These are phyloP conservation scores for Napeogenes sylphis DNA, from an alignment of 2,888 invertebrate species.

Conservation along the genomic window DNA sequence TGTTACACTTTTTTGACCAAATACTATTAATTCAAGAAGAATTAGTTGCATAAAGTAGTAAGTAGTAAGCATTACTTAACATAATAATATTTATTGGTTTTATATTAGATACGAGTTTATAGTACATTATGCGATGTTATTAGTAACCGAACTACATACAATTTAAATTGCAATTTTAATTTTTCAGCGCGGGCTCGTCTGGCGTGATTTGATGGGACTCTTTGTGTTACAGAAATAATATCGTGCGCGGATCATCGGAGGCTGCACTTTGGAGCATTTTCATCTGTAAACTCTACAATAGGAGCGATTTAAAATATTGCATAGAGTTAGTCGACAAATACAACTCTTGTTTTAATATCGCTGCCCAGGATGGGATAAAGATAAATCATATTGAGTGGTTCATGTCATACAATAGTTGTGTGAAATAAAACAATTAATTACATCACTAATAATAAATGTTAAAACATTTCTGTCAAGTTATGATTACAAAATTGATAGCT, in stretches of 20 bases:
- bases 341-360: conserved; percentile 31
- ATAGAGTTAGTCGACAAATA: conserved; percentile 37
- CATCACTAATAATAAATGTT: conserved; percentile 4
- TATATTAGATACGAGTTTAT: too few relatives aligned
- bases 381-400: background rate
- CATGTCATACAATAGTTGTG: background rate
- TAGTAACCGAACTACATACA: conserved; percentile 26
- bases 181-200: conserved; percentile 45
- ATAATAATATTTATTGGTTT: too few relatives aligned
- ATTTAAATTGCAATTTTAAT: conserved; percentile 46
- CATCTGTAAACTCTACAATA: conserved; percentile 56
- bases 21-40: too few relatives aligned
- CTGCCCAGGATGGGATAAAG: background rate
- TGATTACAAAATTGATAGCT: conserved; percentile 18
- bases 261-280: conserved; percentile 57
- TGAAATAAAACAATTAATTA: conserved; percentile 1
- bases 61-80: too few relatives aligned
- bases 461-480: conserved; percentile 12
- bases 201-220: conserved; percentile 62
- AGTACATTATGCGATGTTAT: conserved; percentile 14
- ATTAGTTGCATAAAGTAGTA: too few relatives aligned
- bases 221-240: conserved; percentile 58
- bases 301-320: conserved; percentile 57
- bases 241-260: conserved; percentile 59
- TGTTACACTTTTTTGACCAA: too few relatives aligned